Base-by-base conservation (phyloP, 2,888 invertebrate species). In the Entomobrya multifasciata region DNA sequence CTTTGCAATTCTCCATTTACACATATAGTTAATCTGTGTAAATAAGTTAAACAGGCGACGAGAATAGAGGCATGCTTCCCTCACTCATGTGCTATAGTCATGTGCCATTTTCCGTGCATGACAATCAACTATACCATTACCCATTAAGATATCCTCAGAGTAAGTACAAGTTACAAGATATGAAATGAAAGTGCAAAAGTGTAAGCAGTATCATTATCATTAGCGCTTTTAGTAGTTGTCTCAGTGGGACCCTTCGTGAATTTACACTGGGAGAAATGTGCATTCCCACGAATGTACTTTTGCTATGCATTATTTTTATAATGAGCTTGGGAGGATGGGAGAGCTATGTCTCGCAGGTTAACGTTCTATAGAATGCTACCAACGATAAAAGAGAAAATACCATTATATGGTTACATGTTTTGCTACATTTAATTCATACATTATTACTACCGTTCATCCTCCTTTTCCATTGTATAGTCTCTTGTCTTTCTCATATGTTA, bases 151-250 rank as follows among this genome's bases (percentile, higher is more conserved):
- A n/a, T n/a, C n/a, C n/a, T n/a, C n/a, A n/a, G n/a, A n/a, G n/a
- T n/a, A n/a, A n/a, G n/a, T n/a, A n/a, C n/a, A n/a, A 41, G 65
- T 17, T 41, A 65, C 65, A 65, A 55, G 80, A 70, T 80, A 41
- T 25, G 70, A 52, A 70, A 55, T 25, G 80, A 80, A 49, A 80
- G 80, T 55, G 76, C 30, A 36, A 76, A 76, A 76, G 57, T 76
- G 80, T 80, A 67, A 55, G 80, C 80, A 70, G 70, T 80, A 52
- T 36, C 70, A 70, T 80, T 80, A 80, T 80, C 80, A 80, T 80
- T 80, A 80, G 70, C 55, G 67, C 67, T 67, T 80, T 67, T 15
- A 80, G 70, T 67, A 49, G 67, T 55, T 13, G 62, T 79, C 78
- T 10, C 78, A 47, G 65, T 79, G 62, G 78, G 78, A 44, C 60